Conservation (phyloP, 2,113 vertebrate species). For the Hydrolagus affinis region DNA sequence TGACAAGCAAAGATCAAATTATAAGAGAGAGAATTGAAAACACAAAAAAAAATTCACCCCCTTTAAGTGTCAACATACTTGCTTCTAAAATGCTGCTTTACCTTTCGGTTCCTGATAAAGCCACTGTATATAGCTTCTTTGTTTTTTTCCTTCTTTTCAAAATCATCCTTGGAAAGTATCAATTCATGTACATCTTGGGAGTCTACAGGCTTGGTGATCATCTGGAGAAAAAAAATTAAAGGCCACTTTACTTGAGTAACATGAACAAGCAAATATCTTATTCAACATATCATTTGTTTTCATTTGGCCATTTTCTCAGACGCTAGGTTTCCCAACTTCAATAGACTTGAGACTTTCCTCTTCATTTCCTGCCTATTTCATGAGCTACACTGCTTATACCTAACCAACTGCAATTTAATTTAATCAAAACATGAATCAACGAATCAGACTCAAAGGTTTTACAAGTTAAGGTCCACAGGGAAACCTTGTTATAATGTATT, state of each 20-base stretch:
- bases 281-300: background rate
- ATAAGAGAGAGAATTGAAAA: too few species aligned
- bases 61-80: too few species aligned
- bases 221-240: constrained; percentile 51
- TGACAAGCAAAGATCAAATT: too few species aligned
- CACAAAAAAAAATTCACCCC: too few species aligned
- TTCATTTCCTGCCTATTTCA: background rate
- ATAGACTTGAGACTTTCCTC: background rate
- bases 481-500: too few species aligned
- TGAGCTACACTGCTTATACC: background rate
- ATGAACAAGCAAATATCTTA: background rate
- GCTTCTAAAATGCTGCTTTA: constrained; percentile 39
- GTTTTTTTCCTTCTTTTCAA: constrained; percentile 79
- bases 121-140: constrained; percentile 73
- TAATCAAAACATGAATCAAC: background rate
- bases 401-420: background rate
- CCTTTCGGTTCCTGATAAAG: constrained; percentile 78
- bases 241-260: background rate
- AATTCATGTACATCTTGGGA: constrained; percentile 86
- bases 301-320: background rate
- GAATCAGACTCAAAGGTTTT: too few species aligned
- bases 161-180: constrained; percentile 81
- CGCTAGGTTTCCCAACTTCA: background rate
- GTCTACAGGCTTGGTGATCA: constrained; percentile 73
- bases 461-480: too few species aligned